Percentiles rank a stretch among this genome's conserved stretches.
Evolutionary conservation across 2,113 vertebrate species (phyloP).

Genomic region (Mustelus asterias): DNA sequence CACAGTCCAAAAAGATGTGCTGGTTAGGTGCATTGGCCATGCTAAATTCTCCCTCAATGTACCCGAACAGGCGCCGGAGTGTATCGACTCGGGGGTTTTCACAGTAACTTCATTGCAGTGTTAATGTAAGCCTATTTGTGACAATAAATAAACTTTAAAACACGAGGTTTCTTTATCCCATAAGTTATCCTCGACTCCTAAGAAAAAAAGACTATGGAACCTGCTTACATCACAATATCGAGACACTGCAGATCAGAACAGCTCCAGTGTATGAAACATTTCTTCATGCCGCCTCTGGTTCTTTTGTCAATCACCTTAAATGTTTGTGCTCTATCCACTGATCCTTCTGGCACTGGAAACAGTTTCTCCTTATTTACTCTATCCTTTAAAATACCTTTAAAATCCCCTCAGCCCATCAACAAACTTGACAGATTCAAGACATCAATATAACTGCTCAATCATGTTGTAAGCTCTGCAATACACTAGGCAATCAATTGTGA

Average conservation of each 20-base stretch:
- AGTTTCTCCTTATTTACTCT: neutral
- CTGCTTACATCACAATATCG: neutral
- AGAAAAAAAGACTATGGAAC: neutral
- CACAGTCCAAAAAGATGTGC: too few relatives aligned
- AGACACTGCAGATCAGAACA: neutral
- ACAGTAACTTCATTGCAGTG: too few relatives aligned
- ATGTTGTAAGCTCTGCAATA: neutral
- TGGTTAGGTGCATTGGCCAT: too few relatives aligned
- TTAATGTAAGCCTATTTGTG: too few relatives aligned
- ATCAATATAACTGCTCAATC: neutral
- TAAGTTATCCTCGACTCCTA: too few relatives aligned
- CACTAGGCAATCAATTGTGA: neutral
- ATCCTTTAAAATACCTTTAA: neutral
- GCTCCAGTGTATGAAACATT: neutral
- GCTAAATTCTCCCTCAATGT: too few relatives aligned
- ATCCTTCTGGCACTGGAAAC: neutral
- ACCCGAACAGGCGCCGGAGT: too few relatives aligned
- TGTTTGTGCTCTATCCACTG: neutral
- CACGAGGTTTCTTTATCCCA: too few relatives aligned
- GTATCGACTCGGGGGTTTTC: too few relatives aligned
- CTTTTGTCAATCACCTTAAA: neutral
- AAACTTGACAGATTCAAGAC: neutral
- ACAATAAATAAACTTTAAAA: too few relatives aligned
- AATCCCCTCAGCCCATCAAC: neutral
- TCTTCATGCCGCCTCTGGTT: neutral